Evolutionary conservation across 2,797 vertebrate genomes (phyloP).

Genomic region (Amphiprion clarkii): DNA sequence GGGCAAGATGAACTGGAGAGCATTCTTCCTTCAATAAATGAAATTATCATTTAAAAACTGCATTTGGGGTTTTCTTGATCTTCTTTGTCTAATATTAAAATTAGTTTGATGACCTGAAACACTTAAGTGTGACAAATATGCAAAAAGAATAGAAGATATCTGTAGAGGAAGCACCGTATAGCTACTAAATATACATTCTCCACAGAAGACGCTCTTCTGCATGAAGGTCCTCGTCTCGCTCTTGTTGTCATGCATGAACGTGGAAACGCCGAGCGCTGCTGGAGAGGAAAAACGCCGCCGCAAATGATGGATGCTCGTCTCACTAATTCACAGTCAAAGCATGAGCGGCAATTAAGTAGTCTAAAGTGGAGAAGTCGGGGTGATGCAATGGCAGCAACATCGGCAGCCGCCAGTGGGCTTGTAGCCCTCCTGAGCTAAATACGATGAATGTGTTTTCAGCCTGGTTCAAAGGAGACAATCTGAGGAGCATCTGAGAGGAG

Average conservation of each 20-base stretch:
- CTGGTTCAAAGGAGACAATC: conserved; percentile 57
- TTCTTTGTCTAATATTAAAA: too few relatives aligned
- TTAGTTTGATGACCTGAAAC: too few relatives aligned
- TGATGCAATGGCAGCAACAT: conserved; percentile 65
- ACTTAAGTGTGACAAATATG: too few relatives aligned
- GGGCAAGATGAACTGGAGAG: too few relatives aligned
- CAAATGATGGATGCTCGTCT: conserved; percentile 17
- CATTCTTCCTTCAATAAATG: too few relatives aligned
- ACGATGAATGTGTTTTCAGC: conserved; percentile 49
- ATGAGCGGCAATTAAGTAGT: conserved; percentile 52
- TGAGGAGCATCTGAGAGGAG: conserved; percentile 49
- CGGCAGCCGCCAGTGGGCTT: conserved; percentile 44
- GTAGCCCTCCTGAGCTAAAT: conserved; percentile 31
- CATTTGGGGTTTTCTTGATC: too few relatives aligned
- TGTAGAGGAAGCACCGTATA: too few relatives aligned
- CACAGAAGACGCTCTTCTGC: not conserved
- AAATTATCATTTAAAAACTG: too few relatives aligned
- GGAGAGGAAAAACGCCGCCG: conserved; percentile 8
- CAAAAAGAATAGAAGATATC: too few relatives aligned
- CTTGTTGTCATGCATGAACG: not conserved
- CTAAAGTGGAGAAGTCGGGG: conserved; percentile 55
- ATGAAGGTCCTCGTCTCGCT: not conserved
- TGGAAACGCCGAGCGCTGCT: conserved; percentile 1
- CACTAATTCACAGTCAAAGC: conserved; percentile 43
- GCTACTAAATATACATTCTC: not conserved